These are phyloP conservation scores for Antitype chi DNA, from an alignment of 2,888 invertebrate species.

Conservation along the genomic window DNA sequence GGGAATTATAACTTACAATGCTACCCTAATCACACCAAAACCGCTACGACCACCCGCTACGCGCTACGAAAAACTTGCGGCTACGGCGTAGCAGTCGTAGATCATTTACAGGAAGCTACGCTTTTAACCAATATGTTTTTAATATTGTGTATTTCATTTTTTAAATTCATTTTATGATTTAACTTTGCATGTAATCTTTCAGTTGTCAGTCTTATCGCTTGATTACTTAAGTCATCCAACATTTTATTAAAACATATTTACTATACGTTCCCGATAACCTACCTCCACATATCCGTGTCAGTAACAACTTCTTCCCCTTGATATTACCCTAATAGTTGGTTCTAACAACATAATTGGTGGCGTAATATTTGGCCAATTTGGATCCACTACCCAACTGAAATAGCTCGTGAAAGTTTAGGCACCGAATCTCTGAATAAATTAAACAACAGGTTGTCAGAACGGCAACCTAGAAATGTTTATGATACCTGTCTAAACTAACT, in stretches of 20 bases:
- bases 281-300: slow-evolving; percentile 8
- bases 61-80: slow-evolving; percentile 30
- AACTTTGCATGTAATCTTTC: neutral
- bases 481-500: slow-evolving; percentile 57
- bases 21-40: slow-evolving; percentile 34
- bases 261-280: neutral
- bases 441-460: slow-evolving; percentile 63
- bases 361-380: slow-evolving; percentile 57
- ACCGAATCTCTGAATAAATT: slow-evolving; percentile 46
- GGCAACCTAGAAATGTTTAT: slow-evolving; percentile 55
- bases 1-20: slow-evolving; percentile 38
- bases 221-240: neutral
- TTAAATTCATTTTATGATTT: neutral
- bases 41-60: slow-evolving; percentile 35
- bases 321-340: slow-evolving; percentile 33
- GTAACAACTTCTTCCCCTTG: slow-evolving; percentile 18
- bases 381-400: slow-evolving; percentile 22
- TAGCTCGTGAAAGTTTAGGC: slow-evolving; percentile 45
- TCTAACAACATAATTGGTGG: slow-evolving; percentile 46
- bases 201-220: neutral
- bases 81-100: slow-evolving; percentile 58
- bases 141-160: neutral
- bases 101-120: slow-evolving; percentile 11
- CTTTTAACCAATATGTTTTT: slow-evolving; percentile 14
- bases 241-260: neutral